These are phyloP conservation scores for Cochlearius cochlearius DNA, from an alignment of 2,113 vertebrate species.

Conservation along the genomic window DNA sequence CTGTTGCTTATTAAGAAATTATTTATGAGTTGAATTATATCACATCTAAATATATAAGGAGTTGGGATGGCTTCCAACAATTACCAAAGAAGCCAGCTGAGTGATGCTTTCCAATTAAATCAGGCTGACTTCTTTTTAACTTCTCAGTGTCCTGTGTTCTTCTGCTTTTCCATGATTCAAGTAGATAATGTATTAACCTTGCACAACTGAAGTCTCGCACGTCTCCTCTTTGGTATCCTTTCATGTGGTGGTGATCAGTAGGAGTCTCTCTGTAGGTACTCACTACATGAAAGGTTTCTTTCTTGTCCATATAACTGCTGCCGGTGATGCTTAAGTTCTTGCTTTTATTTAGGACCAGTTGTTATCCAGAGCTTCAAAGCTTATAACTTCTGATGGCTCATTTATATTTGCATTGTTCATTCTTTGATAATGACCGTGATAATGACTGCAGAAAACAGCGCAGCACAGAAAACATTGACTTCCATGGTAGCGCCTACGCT, in stretches of 20 bases:
- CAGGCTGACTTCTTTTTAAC: neutral
- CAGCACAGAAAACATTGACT: neutral
- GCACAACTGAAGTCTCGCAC: neutral
- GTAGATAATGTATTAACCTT: neutral
- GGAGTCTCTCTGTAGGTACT: neutral
- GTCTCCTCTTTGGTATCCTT: neutral
- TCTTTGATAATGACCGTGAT: neutral
- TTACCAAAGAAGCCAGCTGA: neutral
- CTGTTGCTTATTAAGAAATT: constrained; percentile 37
- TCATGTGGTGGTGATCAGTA: constrained; percentile 8
- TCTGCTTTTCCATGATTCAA: neutral
- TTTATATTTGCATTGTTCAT: neutral
- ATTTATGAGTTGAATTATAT: constrained; percentile 47
- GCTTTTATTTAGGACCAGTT: constrained; percentile 1
- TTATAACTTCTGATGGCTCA: neutral
- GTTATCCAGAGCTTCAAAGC: constrained; percentile 28
- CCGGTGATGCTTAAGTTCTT: neutral
- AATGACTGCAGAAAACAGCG: neutral
- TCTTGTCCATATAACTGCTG: neutral
- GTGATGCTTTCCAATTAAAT: constrained; percentile 52
- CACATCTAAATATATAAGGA: constrained; percentile 50
- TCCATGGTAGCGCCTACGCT: neutral
- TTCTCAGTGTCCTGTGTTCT: neutral
- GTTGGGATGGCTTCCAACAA: constrained; percentile 39
- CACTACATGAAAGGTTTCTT: constrained; percentile 45